Conservation (phyloP, 2,888 invertebrate genomes). For the Cephus sareptanus region DNA sequence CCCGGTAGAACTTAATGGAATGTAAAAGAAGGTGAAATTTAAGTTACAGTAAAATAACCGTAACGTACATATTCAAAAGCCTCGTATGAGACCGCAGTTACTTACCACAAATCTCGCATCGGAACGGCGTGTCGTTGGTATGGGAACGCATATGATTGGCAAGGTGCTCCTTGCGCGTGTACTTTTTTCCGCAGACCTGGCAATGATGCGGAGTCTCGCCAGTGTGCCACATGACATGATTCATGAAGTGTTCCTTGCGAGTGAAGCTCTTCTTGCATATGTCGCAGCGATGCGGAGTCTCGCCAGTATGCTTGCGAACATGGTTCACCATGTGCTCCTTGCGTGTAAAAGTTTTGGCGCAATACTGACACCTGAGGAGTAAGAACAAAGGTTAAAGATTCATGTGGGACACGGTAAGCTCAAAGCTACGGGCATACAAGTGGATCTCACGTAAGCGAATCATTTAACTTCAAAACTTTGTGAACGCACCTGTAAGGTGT, state of each 20-base stretch:
- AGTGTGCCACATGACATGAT: constrained; percentile 85
- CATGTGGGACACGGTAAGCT: background rate
- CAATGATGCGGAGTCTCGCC: constrained; percentile 91
- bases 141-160: constrained; percentile 90
- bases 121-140: constrained; percentile 88
- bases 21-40: background rate
- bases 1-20: background rate
- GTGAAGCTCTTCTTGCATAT: constrained; percentile 85
- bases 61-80: background rate
- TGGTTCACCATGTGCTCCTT: constrained; percentile 85
- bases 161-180: constrained; percentile 89
- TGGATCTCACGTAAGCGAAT: background rate
- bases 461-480: background rate
- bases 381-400: background rate
- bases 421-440: background rate
- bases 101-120: constrained; percentile 85
- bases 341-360: constrained; percentile 80
- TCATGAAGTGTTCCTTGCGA: constrained; percentile 82
- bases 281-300: constrained; percentile 81
- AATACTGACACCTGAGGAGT: constrained; percentile 74
- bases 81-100: constrained; percentile 10
- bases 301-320: constrained; percentile 80
- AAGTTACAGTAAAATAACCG: background rate
- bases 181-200: constrained; percentile 88
- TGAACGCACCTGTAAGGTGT: constrained; percentile 76